Base-by-base conservation (phyloP, 2,113 vertebrate species). In the Cyphomyrus plagiostoma region DNA sequence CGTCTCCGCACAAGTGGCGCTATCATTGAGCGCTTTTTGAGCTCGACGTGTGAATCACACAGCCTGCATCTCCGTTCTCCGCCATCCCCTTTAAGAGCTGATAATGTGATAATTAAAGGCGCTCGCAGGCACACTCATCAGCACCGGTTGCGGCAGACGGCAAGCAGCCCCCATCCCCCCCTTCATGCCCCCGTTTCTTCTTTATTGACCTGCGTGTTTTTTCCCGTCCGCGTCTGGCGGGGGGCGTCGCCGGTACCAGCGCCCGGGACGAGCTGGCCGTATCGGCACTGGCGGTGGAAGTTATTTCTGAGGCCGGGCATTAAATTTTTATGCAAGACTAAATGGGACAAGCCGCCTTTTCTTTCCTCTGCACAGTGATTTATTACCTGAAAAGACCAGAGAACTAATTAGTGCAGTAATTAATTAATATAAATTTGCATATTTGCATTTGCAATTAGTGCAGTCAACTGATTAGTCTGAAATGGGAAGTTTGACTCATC, bases 341-440 rank as follows among this genome's bases (percentile, higher is more conserved):
- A 96, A 97, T 96, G 96, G 96, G 96, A 96, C 95, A 96, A 95
- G 96, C 95, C 94, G n/a, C 52, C 77, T 83, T 39, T 39, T 89
- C 39, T 84, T 83, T 89, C 80, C 50, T 97, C 89, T 97, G 97
- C 98, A 98, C 97, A 97, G 97, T 99, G 97, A 99, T 99, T 98
- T 99, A 99, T 99, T 98, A 97, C 97, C 96, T 97, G 94, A 97
- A 99, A 98, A 99, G 97, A 99, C 97, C 95, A 96, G 97, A 98
- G 97, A 99, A 99, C 98, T 99, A 99, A 99, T 99, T 99, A 99
- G 97, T 97, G 97, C 96, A 98, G 98, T 99, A 99, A 99, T 99
- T 99, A 99, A 99, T 99, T 99, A 99, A 99, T 99, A 99, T 98
- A 98, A 98, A 99, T 99, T 99, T 99, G 98, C 98, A 99, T 99